Conservation (phyloP, 2,113 vertebrate species). For the Rousettus leschenaultii region DNA sequence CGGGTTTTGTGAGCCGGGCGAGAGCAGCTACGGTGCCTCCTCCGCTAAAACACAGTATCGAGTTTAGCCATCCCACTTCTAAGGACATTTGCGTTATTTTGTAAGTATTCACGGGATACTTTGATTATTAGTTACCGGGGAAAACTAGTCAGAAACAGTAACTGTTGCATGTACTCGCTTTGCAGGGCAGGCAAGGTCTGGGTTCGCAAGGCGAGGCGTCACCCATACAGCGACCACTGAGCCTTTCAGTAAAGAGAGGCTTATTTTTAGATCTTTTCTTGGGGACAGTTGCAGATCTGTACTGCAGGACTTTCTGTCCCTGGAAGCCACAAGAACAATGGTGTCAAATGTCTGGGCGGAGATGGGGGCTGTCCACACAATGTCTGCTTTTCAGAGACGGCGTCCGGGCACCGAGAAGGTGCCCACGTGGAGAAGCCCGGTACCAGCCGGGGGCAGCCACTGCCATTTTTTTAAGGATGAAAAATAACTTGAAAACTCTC, state of each 20-base stretch:
- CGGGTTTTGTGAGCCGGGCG: neutral
- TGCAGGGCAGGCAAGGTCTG: accelerated
- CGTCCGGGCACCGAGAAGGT: conserved; percentile 71
- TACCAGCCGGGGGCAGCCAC: conserved; percentile 90
- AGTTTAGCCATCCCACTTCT: neutral
- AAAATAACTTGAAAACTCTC: conserved; percentile 27
- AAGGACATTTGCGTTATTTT: neutral
- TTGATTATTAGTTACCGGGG: too few relatives aligned
- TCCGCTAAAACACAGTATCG: accelerated
- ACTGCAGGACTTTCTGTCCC: conserved; percentile 74
- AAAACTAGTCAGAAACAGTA: neutral
- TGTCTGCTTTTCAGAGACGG: conserved; percentile 88
- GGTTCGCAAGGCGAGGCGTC: neutral
- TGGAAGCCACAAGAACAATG: conserved; percentile 88
- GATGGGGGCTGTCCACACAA: conserved; percentile 88
- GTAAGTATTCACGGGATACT: neutral
- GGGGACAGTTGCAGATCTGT: conserved; percentile 76
- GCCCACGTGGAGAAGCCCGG: conserved; percentile 77
- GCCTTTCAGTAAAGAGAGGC: neutral
- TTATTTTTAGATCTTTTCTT: neutral
- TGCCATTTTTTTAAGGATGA: conserved; percentile 65
- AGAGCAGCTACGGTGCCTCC: neutral
- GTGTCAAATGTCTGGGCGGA: conserved; percentile 89
- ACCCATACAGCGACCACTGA: accelerated
- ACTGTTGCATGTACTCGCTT: too few relatives aligned